A percentile compares a stretch with the other conserved stretches of the same genome.
phyloP scores from a whole-genome alignment of 2,113 vertebrate species.

The Pelecanus crispus region DNA sequence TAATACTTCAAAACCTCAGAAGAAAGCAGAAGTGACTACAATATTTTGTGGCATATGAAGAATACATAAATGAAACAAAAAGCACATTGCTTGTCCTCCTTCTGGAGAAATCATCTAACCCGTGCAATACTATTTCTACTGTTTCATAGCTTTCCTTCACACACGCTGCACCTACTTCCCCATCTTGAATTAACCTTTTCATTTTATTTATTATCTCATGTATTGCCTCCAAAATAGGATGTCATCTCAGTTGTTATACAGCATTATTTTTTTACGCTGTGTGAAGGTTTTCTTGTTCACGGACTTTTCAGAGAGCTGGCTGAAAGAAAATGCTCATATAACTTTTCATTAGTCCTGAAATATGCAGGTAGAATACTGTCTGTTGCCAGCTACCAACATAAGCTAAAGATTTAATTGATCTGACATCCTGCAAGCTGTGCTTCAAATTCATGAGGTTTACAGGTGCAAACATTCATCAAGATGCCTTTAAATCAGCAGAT shows the following conservation, averaged over 20 bases:
- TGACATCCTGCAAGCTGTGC: neutral
- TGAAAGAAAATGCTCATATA: neutral
- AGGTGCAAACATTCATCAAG: neutral
- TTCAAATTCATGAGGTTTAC: neutral
- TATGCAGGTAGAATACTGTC: neutral
- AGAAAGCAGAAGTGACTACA: neutral
- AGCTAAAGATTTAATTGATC: neutral
- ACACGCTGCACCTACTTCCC: neutral
- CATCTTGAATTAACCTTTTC: neutral
- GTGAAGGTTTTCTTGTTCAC: neutral
- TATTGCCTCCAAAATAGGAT: neutral
- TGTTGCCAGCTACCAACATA: neutral
- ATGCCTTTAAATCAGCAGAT: neutral
- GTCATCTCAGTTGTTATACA: neutral
- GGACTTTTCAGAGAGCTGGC: neutral
- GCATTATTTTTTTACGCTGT: neutral
- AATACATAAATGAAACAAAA: neutral
- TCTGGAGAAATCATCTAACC: neutral
- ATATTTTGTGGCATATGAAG: neutral
- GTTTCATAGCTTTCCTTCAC: neutral
- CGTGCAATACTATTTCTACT: neutral
- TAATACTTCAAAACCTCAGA: slow-evolving; percentile 2
- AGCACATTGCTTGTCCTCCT: neutral
- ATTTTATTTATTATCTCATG: neutral
- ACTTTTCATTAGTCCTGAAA: neutral